Conservation (phyloP, 2,797 vertebrate species). For the Coregonus suidteri region DNA sequence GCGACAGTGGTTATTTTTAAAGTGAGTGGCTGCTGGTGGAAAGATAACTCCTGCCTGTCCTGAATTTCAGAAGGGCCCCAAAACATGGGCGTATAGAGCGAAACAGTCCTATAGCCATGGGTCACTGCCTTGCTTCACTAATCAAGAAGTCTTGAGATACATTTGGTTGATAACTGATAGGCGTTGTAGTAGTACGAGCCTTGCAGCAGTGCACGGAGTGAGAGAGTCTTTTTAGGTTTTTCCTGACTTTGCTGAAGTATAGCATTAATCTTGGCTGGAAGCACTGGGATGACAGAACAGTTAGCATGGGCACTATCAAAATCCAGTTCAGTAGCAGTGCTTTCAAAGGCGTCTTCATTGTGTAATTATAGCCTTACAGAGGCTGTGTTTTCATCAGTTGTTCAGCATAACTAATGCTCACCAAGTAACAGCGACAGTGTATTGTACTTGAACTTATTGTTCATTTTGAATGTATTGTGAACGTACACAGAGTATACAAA, state of each 20-base stretch:
- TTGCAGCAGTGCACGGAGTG: slow-evolving; percentile 35
- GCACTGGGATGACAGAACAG: slow-evolving; percentile 54
- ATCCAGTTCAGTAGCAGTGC: slow-evolving; percentile 49
- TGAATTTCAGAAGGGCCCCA: slow-evolving; percentile 53
- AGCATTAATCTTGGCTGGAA: slow-evolving; percentile 68
- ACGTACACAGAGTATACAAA: too few relatives aligned
- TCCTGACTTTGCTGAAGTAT: slow-evolving; percentile 54
- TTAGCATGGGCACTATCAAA: slow-evolving; percentile 61
- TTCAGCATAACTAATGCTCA: slow-evolving; percentile 26
- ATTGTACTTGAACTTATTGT: neutral
- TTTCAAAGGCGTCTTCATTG: slow-evolving; percentile 34
- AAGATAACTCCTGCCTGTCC: slow-evolving; percentile 57
- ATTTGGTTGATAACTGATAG: slow-evolving; percentile 47
- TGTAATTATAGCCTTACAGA: slow-evolving; percentile 20
- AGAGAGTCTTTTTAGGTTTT: slow-evolving; percentile 55
- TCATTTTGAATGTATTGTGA: neutral
- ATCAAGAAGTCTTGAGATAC: slow-evolving; percentile 56
- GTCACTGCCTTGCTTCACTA: slow-evolving; percentile 55
- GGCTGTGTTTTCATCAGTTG: slow-evolving; percentile 21
- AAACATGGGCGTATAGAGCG: slow-evolving; percentile 33
- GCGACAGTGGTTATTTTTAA: slow-evolving; percentile 62
- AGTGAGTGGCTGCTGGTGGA: slow-evolving; percentile 51
- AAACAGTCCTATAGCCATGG: slow-evolving; percentile 38
- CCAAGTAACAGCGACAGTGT: slow-evolving; percentile 12
- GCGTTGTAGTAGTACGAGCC: slow-evolving; percentile 40